Evolutionary conservation across 1,140 invertebrate genomes (phyloP).

Genomic region (Apocrypta bakeri): DNA sequence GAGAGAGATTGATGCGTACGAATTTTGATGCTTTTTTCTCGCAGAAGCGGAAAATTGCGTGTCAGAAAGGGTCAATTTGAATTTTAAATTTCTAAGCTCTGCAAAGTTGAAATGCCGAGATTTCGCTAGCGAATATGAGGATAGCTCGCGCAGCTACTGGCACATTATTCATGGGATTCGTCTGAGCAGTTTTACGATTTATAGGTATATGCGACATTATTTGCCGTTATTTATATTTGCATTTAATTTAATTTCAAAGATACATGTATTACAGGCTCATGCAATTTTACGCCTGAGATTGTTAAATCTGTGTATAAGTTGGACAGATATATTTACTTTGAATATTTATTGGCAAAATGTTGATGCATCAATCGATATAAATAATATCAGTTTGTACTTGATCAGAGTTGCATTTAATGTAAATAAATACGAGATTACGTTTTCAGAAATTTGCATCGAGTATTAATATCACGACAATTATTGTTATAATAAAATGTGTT

Average conservation of each 20-base stretch:
- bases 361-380: background rate
- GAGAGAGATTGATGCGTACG: background rate
- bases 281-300: background rate
- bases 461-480: background rate
- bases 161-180: constrained; percentile 11
- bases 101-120: background rate
- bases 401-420: background rate
- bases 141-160: background rate
- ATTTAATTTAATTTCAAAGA: background rate
- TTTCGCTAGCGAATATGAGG: background rate
- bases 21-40: background rate
- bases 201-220: background rate
- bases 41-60: background rate
- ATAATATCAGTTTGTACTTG: too few relatives aligned
- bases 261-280: too few relatives aligned
- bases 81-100: constrained; percentile 7
- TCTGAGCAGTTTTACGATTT: background rate
- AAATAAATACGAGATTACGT: background rate
- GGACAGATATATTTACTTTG: background rate
- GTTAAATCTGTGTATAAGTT: too few relatives aligned
- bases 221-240: background rate
- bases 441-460: background rate
- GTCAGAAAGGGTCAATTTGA: background rate
- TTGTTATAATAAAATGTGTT: background rate
- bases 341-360: background rate